phyloP scores from a whole-genome alignment of 1,140 invertebrate genomes.

The Pseudomyrmex dendroicus region DNA sequence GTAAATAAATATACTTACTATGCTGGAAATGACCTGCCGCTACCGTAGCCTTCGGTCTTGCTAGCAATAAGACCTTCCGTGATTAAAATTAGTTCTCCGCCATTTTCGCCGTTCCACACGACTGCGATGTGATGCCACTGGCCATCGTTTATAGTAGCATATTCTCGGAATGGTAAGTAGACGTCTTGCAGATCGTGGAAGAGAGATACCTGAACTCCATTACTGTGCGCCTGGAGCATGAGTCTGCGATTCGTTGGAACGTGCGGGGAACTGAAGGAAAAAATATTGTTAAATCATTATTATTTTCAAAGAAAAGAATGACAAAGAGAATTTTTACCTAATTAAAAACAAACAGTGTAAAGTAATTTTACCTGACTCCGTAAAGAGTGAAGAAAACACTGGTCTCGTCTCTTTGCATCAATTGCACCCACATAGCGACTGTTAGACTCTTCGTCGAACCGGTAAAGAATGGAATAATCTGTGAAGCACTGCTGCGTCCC shows the following conservation, averaged over 20 bases:
- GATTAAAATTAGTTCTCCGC: slow-evolving; percentile 93
- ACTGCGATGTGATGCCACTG: slow-evolving; percentile 98
- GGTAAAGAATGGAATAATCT: slow-evolving; percentile 95
- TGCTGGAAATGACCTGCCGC: slow-evolving; percentile 90
- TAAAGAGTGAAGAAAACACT: slow-evolving; percentile 98
- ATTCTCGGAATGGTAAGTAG: slow-evolving; percentile 95
- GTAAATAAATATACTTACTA: slow-evolving; percentile 87
- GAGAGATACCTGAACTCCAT: slow-evolving; percentile 94
- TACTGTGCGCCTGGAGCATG: slow-evolving; percentile 95
- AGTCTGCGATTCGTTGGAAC: slow-evolving; percentile 91
- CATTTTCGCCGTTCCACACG: slow-evolving; percentile 95
- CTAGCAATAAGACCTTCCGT: slow-evolving; percentile 97
- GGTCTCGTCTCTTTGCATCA: slow-evolving; percentile 93
- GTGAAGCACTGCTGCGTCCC: slow-evolving; percentile 93
- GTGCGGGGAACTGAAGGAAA: slow-evolving; percentile 88
- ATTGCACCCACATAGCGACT: slow-evolving; percentile 98
- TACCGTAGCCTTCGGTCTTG: slow-evolving; percentile 93
- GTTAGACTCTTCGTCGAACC: slow-evolving; percentile 92
- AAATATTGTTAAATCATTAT: neutral
- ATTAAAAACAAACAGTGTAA: neutral
- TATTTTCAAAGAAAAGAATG: neutral
- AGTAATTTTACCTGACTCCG: slow-evolving; percentile 88
- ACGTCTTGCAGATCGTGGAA: slow-evolving; percentile 95
- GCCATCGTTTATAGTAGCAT: slow-evolving; percentile 97
- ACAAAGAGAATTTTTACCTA: neutral